Evolutionary conservation across 2,113 vertebrate genomes (phyloP).

Genomic region (Halichoeres trimaculatus): DNA sequence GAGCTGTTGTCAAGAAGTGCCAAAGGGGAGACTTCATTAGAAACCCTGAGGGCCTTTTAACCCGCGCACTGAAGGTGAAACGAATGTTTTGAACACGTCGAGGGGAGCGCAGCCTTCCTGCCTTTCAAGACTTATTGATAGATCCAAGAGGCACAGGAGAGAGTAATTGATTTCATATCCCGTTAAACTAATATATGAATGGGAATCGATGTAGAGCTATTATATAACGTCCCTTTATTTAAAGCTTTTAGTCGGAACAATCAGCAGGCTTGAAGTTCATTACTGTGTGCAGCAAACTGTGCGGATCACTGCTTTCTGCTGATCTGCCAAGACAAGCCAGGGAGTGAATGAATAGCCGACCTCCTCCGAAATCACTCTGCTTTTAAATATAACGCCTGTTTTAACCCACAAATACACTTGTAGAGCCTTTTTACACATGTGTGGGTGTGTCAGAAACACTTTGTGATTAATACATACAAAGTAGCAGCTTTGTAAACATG

Average conservation of each 20-base stretch:
- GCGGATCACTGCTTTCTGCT: slow-evolving; percentile 19
- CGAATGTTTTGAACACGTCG: neutral
- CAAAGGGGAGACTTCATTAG: slow-evolving; percentile 13
- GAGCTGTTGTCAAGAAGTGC: slow-evolving; percentile 3
- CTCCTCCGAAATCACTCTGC: neutral
- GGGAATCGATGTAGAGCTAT: neutral
- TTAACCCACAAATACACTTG: neutral
- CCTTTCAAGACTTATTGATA: neutral
- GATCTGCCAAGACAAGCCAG: slow-evolving; percentile 17
- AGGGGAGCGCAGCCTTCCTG: no score
- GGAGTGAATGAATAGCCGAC: slow-evolving; percentile 9
- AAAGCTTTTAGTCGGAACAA: neutral
- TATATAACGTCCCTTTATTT: slow-evolving; percentile 12
- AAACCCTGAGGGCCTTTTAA: neutral
- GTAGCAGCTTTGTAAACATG: neutral
- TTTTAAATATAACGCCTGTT: neutral
- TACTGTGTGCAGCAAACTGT: neutral
- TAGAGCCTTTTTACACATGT: neutral
- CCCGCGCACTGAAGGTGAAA: neutral
- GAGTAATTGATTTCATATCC: neutral
- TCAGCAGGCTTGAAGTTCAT: slow-evolving; percentile 3
- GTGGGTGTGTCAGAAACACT: neutral
- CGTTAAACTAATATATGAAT: neutral
- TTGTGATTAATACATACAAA: slow-evolving; percentile 3
- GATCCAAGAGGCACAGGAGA: neutral